Percentiles rank a stretch among this genome's conserved stretches.
phyloP scores from a whole-genome alignment of 2,888 invertebrate genomes.

The Onchidella celtica region DNA sequence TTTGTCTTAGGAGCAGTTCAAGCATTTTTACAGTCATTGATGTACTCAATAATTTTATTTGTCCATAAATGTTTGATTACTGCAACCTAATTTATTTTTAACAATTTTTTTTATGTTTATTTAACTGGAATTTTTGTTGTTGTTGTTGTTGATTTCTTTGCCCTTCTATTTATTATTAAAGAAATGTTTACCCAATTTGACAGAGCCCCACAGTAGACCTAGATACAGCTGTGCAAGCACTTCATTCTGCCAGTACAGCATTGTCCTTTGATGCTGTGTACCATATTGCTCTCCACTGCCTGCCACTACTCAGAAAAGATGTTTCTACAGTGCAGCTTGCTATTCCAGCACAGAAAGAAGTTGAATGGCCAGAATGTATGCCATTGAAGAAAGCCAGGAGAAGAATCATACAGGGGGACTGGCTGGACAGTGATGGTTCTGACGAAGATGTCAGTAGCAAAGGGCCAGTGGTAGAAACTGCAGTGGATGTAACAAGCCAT shows the following conservation, averaged over 20 bases:
- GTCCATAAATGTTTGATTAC: no score
- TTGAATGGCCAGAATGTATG: not conserved
- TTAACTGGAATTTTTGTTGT: no score
- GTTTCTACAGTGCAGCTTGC: not conserved
- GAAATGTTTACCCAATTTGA: no score
- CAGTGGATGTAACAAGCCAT: not conserved
- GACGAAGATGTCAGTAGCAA: slow-evolving; percentile 53
- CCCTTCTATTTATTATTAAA: no score
- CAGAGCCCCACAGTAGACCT: not conserved
- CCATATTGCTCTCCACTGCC: slow-evolving; percentile 57
- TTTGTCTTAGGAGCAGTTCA: no score
- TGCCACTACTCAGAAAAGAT: slow-evolving; percentile 55
- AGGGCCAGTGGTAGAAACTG: not conserved
- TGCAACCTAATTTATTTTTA: no score
- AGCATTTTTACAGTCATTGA: no score
- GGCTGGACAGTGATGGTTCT: slow-evolving; percentile 71
- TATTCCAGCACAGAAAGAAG: not conserved
- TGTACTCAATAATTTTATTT: no score
- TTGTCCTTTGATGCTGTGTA: slow-evolving; percentile 49
- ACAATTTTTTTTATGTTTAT: no score
- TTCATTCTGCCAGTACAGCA: not conserved
- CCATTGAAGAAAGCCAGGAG: slow-evolving; percentile 55
- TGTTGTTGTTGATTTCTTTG: no score
- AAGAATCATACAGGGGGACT: slow-evolving; percentile 54
- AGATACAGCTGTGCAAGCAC: slow-evolving; percentile 9